Evolutionary conservation across 2,888 invertebrate genomes (phyloP).

Genomic region (Catocala fraxini): DNA sequence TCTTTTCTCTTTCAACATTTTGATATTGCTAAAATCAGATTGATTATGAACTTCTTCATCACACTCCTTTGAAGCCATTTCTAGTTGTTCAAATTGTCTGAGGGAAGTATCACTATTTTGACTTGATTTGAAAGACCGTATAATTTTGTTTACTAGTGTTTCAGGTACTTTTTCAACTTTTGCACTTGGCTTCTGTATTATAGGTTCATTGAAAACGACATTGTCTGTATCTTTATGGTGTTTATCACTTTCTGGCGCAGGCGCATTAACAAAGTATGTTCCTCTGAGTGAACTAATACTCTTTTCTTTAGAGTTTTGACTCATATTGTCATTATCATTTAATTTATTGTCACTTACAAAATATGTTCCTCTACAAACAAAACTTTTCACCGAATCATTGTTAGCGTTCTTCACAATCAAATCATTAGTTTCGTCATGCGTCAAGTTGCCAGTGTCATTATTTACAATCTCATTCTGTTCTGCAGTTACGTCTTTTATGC

Average conservation of each 20-base stretch:
- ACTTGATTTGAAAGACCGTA: slow-evolving; percentile 58
- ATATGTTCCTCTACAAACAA: slow-evolving; percentile 42
- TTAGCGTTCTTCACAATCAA: neutral
- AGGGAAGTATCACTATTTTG: slow-evolving; percentile 65
- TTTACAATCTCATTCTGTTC: slow-evolving; percentile 2
- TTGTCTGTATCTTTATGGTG: slow-evolving; percentile 19
- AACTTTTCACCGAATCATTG: slow-evolving; percentile 22
- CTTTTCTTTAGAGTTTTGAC: slow-evolving; percentile 23
- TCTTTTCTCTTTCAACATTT: slow-evolving; percentile 62
- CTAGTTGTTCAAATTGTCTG: slow-evolving; percentile 71
- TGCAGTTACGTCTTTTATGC: slow-evolving; percentile 1
- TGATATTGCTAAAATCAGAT: slow-evolving; percentile 52
- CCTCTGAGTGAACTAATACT: slow-evolving; percentile 41
- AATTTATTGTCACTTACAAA: slow-evolving; percentile 39
- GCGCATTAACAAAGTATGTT: slow-evolving; percentile 54
- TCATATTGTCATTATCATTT: slow-evolving; percentile 13
- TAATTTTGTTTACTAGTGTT: slow-evolving; percentile 60
- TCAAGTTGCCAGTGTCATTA: slow-evolving; percentile 8
- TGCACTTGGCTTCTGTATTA: slow-evolving; percentile 13
- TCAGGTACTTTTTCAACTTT: slow-evolving; percentile 44
- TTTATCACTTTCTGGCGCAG: slow-evolving; percentile 21
- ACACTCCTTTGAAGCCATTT: slow-evolving; percentile 58
- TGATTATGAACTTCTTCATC: slow-evolving; percentile 31
- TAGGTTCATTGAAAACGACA: slow-evolving; percentile 30
- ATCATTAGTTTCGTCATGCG: slow-evolving; percentile 8